Conservation (phyloP, 2,113 vertebrate species). For the Montifringilla adamsi region DNA sequence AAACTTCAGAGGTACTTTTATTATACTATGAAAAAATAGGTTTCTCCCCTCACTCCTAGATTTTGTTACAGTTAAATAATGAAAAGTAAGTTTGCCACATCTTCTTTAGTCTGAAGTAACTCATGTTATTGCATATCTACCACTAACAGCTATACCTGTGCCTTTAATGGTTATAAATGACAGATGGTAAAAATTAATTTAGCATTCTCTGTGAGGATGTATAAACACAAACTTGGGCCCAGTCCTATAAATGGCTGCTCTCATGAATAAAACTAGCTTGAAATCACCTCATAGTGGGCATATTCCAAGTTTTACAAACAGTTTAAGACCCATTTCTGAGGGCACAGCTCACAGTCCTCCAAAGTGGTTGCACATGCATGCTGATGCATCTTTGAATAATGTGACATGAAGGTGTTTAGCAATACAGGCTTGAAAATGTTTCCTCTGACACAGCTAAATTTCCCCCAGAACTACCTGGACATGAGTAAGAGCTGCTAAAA, state of each 20-base stretch:
- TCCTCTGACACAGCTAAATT: background rate
- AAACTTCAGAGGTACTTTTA: background rate
- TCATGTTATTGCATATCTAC: background rate
- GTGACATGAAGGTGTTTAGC: background rate
- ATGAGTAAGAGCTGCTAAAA: background rate
- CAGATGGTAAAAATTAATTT: background rate
- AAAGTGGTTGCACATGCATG: rapidly evolving
- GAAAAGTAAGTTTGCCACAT: background rate
- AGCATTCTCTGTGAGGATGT: background rate
- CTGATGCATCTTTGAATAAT: background rate
- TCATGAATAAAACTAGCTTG: background rate
- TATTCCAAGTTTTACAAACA: background rate
- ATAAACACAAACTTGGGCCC: background rate
- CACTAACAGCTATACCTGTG: background rate
- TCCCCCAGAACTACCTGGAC: background rate
- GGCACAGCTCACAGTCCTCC: background rate
- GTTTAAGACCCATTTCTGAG: background rate
- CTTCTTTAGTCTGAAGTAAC: background rate
- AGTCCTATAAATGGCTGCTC: background rate
- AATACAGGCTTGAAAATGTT: background rate
- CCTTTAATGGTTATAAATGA: background rate
- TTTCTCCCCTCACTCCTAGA: background rate
- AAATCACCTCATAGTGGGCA: background rate
- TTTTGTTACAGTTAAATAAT: background rate
- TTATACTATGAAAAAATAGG: background rate